Base-by-base conservation (phyloP, 2,797 vertebrate genomes). In the Myripristis jacobus region DNA sequence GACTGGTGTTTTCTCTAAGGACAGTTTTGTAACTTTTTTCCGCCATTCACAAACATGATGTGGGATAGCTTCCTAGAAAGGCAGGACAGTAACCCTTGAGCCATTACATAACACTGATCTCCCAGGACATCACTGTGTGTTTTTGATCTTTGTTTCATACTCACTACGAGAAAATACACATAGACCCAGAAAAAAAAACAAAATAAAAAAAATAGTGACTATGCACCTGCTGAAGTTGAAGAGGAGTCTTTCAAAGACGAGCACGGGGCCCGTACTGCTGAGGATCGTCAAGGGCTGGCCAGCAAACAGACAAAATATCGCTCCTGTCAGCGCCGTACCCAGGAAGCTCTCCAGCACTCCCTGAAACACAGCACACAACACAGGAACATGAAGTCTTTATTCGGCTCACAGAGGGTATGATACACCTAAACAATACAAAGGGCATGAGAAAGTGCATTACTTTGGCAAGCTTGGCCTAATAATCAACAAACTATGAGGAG, bases 171-270 rank as follows among this genome's bases (percentile, higher is more conserved):
- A 2, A n/a, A 54, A 19, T 3, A 27, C 19, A 0, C 12, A 7
- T 2, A 15, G 55, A 16, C 13, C n/a, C n/a, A 31, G 8, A 7
- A 31, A 31, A 31, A 29, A 31, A 31, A 31, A 31, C n/a, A 18
- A 18, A 52, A 27, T 29, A 46, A 44, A 27, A 34, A 12, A 38
- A 44, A 64, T 11, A 22, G 21, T 11, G 27, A 15, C 21, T 38
- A 94, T 97, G 92, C 94, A 99, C 98, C 91, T 98, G 97, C 98
- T 99, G 91, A 99, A 99, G 85, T 90, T 96, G 89, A 98, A 99
- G 66, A 99, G 95, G 31, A 99, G 96, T 4, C 96, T 91, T 70
- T 99, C 98, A 8, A 99, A 99, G 77, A 99, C 98, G 0, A 99
- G 94, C 67, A 99, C 97, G 0, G 98, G 98, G 8, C 98, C 98